phyloP scores from a whole-genome alignment of 2,113 vertebrate genomes.

The Grammomys surdaster region DNA sequence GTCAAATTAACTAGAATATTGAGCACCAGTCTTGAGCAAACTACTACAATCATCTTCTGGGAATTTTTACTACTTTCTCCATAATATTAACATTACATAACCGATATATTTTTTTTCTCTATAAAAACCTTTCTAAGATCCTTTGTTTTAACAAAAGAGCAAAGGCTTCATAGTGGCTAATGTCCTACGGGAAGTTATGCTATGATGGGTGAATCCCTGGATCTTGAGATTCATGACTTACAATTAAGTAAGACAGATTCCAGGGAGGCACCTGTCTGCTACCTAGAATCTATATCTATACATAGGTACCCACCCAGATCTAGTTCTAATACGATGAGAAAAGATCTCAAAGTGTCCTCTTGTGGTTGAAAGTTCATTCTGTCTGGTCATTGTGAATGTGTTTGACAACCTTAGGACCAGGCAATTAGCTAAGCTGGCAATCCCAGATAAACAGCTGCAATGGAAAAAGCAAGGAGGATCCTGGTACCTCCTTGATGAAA shows the following conservation, averaged over 20 bases:
- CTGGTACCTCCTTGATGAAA: too few species aligned
- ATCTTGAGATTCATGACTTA: not conserved
- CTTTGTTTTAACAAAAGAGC: not conserved
- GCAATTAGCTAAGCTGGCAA: not conserved
- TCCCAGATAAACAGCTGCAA: not conserved
- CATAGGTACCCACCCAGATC: not conserved
- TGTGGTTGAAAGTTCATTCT: not conserved
- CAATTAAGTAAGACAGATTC: not conserved
- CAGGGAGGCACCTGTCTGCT: not conserved
- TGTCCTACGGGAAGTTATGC: not conserved
- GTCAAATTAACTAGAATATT: constrained; percentile 27
- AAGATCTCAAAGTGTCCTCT: not conserved
- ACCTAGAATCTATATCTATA: not conserved
- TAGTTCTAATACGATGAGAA: not conserved
- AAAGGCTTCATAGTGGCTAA: not conserved
- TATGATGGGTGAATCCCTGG: not conserved
- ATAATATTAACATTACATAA: not conserved
- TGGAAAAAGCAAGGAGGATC: not conserved
- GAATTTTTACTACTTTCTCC: not conserved
- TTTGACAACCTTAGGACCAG: not conserved
- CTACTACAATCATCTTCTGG: not conserved
- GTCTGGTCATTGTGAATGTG: not conserved
- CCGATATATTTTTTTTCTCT: not conserved
- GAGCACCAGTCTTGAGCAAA: not conserved
- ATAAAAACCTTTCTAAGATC: not conserved